Evolutionary conservation across 2,113 vertebrate species (phyloP), one percentile per base, ranked within the genome.

Genomic region (Microtus richardsoni): DNA sequence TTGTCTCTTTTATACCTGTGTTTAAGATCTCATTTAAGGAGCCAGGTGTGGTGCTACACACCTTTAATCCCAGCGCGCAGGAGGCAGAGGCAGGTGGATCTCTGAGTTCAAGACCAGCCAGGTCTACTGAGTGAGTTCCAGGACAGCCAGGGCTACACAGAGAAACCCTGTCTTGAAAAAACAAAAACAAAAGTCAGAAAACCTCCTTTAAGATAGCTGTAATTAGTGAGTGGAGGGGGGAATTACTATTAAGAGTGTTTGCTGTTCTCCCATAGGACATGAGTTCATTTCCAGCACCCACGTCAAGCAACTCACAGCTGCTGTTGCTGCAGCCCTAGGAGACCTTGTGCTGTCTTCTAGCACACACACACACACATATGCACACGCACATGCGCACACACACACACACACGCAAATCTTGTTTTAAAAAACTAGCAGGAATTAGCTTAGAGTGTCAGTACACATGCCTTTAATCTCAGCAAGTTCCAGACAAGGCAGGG

Each of bases 1-100:
- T 19, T 30, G 13, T 96, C 78, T 94, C n/a, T 91, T 79, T 75
- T 88, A 78, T 70, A 9, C 85, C 47, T 49, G 7, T 52, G 19
- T 68, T 70, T 26, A n/a, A 95, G 44, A 49, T 24, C 16, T 79
- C 13, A 22, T 60, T 62, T 82, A 60, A 80, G 79, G 79, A 60
- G 11, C 36, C 52, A 39, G 52, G 52, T 2, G 0, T 39, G 52
- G 52, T 16, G 12, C 11, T 0, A 1, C 12, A 82, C 3, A 4
- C 79, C 10, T 54, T 79, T 60, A 82, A 82, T 28, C 7, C 79
- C 22, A 60, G n/a, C 22, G 16, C 4, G 4, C 1, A 0, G 22
- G 36, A 41, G 79, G 22, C 79, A 83, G 54, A 83, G n/a, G 52
- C n/a, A 83, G 54, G 54, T 22, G 12, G 21, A 60, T 82, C 47